A percentile compares a stretch with the other conserved stretches of the same genome.
Evolutionary conservation across 2,113 vertebrate species (phyloP).

Genomic region (Falcunculus frontatus): DNA sequence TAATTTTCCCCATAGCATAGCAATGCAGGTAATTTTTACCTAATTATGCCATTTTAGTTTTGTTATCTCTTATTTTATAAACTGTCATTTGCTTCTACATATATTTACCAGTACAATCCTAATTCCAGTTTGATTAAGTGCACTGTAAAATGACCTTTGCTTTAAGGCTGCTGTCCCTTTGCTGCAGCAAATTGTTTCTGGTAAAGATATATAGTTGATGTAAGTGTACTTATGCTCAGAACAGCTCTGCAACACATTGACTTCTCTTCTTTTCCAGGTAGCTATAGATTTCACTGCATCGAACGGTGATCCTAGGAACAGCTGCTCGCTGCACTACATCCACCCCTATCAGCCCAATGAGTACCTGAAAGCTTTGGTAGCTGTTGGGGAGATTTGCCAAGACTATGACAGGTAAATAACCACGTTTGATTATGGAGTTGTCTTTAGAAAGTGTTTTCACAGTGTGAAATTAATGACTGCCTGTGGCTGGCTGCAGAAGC

Average conservation of each 20-base stretch:
- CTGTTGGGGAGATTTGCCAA: constrained; percentile 98
- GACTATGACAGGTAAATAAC: constrained; percentile 94
- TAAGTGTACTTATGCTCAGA: not conserved
- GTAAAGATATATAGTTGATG: not conserved
- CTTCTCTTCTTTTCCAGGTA: constrained; percentile 77
- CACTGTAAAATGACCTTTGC: not conserved
- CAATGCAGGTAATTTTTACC: not conserved
- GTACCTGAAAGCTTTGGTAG: constrained; percentile 96
- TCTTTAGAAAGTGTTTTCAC: not conserved
- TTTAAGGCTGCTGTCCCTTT: not conserved
- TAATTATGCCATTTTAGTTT: not conserved
- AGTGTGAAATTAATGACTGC: not conserved
- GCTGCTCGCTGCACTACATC: constrained; percentile 98
- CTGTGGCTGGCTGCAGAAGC: not conserved
- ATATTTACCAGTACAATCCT: not conserved
- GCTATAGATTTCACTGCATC: constrained; percentile 97
- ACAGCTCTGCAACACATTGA: not conserved
- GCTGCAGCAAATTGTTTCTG: not conserved
- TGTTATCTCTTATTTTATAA: not conserved
- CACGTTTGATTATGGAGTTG: not conserved
- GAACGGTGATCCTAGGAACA: constrained; percentile 93
- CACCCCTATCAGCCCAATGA: constrained; percentile 97
- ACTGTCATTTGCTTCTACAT: not conserved
- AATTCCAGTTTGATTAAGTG: not conserved
- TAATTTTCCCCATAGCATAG: not conserved